A percentile compares a stretch with the other conserved stretches of the same genome.
These are phyloP conservation scores for Cryptus viduatorius DNA, from an alignment of 2,888 invertebrate genomes.

Conservation along the genomic window DNA sequence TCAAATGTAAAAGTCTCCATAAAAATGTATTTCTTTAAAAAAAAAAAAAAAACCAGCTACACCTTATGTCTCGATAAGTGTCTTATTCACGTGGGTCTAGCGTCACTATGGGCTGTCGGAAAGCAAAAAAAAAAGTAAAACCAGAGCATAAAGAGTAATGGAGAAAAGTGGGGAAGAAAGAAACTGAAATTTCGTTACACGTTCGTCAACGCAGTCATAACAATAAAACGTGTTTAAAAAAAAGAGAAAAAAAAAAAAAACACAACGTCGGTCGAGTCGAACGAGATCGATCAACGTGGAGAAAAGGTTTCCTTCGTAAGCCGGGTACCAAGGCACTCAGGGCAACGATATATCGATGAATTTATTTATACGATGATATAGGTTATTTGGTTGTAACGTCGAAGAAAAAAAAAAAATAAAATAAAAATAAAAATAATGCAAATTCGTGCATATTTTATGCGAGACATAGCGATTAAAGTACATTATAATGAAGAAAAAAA, in stretches of 20 bases:
- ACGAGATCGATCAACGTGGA: conserved; percentile 56
- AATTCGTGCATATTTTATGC: conserved; percentile 69
- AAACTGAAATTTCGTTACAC: conserved; percentile 38
- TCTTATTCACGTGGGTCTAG: conserved; percentile 24
- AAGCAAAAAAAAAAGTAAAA: conserved; percentile 27
- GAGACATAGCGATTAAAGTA: conserved; percentile 65
- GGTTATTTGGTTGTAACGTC: conserved; percentile 75
- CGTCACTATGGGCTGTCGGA: conserved; percentile 36
- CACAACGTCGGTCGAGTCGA: conserved; percentile 43
- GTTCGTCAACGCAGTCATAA: conserved; percentile 50
- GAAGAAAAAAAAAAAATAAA: conserved; percentile 39
- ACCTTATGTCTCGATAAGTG: conserved; percentile 35
- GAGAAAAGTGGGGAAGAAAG: conserved; percentile 17
- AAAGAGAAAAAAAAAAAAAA: background rate
- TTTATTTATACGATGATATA: conserved; percentile 79
- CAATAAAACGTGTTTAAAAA: conserved; percentile 53
- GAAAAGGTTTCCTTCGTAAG: conserved; percentile 74
- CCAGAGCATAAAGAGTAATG: conserved; percentile 38
- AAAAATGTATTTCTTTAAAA: conserved; percentile 18
- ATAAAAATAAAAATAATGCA: conserved; percentile 29
- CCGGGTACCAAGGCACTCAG: conserved; percentile 82
- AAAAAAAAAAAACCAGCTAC: conserved; percentile 20
- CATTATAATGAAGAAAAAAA: conserved; percentile 60
- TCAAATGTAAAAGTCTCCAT: conserved; percentile 28
- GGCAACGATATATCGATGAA: conserved; percentile 81